Evolutionary conservation across 2,113 vertebrate genomes (phyloP).

Genomic region (Oenanthe melanoleuca): DNA sequence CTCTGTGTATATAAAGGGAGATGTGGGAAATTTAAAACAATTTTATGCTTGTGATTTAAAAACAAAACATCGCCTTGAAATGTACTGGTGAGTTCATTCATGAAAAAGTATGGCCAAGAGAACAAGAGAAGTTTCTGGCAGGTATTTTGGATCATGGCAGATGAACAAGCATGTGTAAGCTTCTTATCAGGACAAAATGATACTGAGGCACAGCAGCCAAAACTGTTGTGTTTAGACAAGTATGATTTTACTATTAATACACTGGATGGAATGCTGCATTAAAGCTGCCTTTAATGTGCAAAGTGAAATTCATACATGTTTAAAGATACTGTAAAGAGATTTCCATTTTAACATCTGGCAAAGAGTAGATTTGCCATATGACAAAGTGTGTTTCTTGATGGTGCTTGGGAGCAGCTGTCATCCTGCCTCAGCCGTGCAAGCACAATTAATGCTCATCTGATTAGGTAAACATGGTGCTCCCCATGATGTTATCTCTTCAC

Average conservation of each 20-base stretch:
- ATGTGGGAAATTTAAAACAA: constrained; percentile 45
- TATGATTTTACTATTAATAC: neutral
- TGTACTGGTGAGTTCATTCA: neutral
- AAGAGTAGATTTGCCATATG: neutral
- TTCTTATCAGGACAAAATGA: neutral
- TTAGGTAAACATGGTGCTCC: neutral
- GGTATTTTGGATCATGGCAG: neutral
- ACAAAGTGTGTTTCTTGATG: neutral
- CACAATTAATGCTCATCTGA: neutral
- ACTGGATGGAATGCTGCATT: neutral
- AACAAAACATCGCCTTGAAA: constrained; percentile 36
- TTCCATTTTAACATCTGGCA: neutral
- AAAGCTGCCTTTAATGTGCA: neutral
- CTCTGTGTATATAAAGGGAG: constrained; percentile 8
- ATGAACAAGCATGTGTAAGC: neutral
- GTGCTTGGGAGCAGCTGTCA: neutral
- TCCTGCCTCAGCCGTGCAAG: neutral
- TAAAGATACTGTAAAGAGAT: neutral
- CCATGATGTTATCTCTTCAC: neutral
- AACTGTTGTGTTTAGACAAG: constrained; percentile 15
- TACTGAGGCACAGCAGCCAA: neutral
- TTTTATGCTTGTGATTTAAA: constrained; percentile 48
- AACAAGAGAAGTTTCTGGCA: neutral
- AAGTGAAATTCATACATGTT: neutral
- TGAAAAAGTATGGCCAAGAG: neutral